Percentiles rank a stretch among this genome's conserved stretches.
These are phyloP conservation scores for Neolamprologus cancellatus DNA, from an alignment of 2,113 vertebrate species.

Conservation along the genomic window DNA sequence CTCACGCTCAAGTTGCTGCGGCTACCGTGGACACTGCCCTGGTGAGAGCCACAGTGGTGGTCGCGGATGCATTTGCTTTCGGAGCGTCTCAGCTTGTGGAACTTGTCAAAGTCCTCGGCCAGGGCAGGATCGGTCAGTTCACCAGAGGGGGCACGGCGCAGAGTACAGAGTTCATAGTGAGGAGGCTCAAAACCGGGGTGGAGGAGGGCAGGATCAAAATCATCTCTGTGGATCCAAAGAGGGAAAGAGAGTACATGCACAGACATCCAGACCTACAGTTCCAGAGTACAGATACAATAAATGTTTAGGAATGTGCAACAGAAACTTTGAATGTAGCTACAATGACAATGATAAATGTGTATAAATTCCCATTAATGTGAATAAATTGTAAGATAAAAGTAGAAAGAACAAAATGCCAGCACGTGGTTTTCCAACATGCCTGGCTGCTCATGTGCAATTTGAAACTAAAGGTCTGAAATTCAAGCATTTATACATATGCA, in stretches of 20 bases:
- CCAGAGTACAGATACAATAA: background rate
- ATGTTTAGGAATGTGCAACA: background rate
- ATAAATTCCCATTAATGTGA: background rate
- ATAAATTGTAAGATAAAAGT: background rate
- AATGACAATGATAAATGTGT: background rate
- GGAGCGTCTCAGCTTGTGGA: constrained; percentile 84
- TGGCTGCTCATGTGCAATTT: background rate
- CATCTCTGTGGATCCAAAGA: constrained; percentile 65
- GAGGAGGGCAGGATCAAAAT: constrained; percentile 91
- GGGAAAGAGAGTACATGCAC: background rate
- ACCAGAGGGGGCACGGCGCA: constrained; percentile 77
- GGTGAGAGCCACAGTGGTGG: constrained; percentile 95
- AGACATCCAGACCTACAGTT: background rate
- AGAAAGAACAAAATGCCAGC: background rate
- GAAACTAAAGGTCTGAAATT: background rate
- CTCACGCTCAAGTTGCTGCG: constrained; percentile 91
- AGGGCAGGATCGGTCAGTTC: constrained; percentile 82
- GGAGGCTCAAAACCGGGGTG: constrained; percentile 93
- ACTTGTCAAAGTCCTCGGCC: constrained; percentile 88
- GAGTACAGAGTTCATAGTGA: constrained; percentile 93
- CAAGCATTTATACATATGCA: background rate
- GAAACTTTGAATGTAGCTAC: background rate
- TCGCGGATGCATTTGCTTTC: constrained; percentile 94
- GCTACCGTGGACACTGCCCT: constrained; percentile 87
- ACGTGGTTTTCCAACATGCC: background rate